Percentiles rank a stretch among this genome's conserved stretches.
Evolutionary conservation across 1,140 invertebrate species (phyloP).

Genomic region (Vollenhovia emeryi): DNA sequence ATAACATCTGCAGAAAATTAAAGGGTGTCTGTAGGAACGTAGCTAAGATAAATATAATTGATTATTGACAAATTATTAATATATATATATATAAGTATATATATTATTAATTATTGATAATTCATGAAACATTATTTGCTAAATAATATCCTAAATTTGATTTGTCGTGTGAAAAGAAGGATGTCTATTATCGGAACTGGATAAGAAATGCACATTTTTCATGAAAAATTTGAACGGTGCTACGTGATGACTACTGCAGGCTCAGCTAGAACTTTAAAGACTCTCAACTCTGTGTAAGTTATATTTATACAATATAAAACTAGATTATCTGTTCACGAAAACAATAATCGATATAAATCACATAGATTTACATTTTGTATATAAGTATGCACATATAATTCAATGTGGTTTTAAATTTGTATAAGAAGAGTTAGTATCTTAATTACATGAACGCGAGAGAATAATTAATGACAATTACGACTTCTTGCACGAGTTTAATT

Average conservation of each 20-base stretch:
- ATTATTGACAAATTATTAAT: slow-evolving; percentile 13
- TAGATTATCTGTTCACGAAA: slow-evolving; percentile 80
- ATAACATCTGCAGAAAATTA: slow-evolving; percentile 6
- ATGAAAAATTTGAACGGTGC: slow-evolving; percentile 47
- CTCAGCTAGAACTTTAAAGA: slow-evolving; percentile 66
- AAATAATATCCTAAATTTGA: slow-evolving; percentile 34
- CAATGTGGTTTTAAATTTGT: slow-evolving; percentile 64
- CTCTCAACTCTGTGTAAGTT: slow-evolving; percentile 75
- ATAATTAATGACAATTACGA: slow-evolving; percentile 77
- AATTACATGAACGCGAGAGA: slow-evolving; percentile 74
- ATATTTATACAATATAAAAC: slow-evolving; percentile 81
- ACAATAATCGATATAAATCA: slow-evolving; percentile 77
- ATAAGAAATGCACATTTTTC: slow-evolving; percentile 61
- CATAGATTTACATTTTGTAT: slow-evolving; percentile 71
- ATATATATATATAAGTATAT: neutral
- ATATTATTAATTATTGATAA: neutral
- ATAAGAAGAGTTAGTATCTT: slow-evolving; percentile 69
- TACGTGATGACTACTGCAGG: slow-evolving; percentile 71
- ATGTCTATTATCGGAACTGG: slow-evolving; percentile 25
- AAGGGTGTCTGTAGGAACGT: neutral
- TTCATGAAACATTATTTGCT: slow-evolving; percentile 24
- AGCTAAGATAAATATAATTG: slow-evolving; percentile 18
- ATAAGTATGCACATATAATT: slow-evolving; percentile 69
- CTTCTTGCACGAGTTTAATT: slow-evolving; percentile 77
- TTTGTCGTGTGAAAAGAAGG: neutral